phyloP scores from a whole-genome alignment of 2,888 invertebrate genomes.

The Ashinkailepas kermadecensis region DNA sequence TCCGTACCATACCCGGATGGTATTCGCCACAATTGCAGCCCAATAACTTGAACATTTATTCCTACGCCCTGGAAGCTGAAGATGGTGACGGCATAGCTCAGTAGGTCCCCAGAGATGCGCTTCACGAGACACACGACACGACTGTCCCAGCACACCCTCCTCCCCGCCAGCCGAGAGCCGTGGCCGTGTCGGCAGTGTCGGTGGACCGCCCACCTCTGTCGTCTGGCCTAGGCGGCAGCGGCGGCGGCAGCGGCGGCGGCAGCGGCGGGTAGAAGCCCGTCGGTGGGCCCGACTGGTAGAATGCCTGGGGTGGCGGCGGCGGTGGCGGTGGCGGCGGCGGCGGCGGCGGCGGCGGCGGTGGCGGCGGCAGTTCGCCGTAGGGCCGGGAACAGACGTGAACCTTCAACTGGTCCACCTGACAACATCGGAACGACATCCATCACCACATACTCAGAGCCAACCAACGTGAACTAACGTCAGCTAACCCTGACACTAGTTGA shows the following conservation, averaged over 20 bases:
- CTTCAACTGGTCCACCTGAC: not conserved
- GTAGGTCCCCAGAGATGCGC: too few relatives aligned
- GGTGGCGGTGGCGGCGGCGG: not conserved
- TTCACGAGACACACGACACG: too few relatives aligned
- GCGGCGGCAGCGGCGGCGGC: not conserved
- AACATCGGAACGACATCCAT: too few relatives aligned
- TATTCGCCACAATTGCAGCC: too few relatives aligned
- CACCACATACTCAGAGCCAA: too few relatives aligned
- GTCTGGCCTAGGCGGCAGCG: not conserved
- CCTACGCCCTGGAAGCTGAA: too few relatives aligned
- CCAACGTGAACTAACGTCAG: too few relatives aligned
- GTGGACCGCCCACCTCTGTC: not conserved
- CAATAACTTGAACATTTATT: too few relatives aligned
- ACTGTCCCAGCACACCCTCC: not conserved
- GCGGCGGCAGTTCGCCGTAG: not conserved
- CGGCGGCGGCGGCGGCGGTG: not conserved
- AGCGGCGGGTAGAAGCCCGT: not conserved
- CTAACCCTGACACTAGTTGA: too few relatives aligned
- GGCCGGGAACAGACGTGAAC: not conserved
- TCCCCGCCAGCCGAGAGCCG: not conserved
- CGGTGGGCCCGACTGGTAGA: not conserved
- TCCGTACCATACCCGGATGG: too few relatives aligned
- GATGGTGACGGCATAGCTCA: too few relatives aligned
- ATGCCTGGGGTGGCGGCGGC: not conserved
- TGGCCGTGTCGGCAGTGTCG: not conserved